These are phyloP conservation scores for Rhinogobio ventralis DNA, from an alignment of 2,797 vertebrate species.

Conservation along the genomic window DNA sequence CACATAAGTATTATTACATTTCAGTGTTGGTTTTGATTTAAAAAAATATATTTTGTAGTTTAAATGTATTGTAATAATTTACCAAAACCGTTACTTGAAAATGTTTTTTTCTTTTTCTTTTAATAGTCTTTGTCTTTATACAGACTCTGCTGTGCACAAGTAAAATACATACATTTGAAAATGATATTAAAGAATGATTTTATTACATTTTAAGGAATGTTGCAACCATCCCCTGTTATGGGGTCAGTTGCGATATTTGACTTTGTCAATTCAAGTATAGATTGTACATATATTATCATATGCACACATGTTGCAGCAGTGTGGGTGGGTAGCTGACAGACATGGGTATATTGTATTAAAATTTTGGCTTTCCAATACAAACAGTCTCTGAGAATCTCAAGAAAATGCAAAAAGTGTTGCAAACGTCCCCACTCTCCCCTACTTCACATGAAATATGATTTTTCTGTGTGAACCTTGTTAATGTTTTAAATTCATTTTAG, in stretches of 20 bases:
- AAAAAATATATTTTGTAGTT: too few species aligned
- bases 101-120: not conserved
- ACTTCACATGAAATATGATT: not conserved
- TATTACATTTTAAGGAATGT: not conserved
- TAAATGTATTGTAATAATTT: not conserved
- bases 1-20: not conserved
- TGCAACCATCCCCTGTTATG: not conserved
- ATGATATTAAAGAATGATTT: not conserved
- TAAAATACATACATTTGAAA: too few species aligned
- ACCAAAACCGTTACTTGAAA: not conserved
- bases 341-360: too few species aligned
- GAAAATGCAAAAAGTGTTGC: not conserved
- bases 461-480: not conserved
- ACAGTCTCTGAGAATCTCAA: not conserved
- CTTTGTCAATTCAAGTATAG: not conserved
- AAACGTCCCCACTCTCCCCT: not conserved
- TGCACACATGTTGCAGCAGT: not conserved
- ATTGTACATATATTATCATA: not conserved
- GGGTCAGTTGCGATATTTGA: not conserved
- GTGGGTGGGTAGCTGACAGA: not conserved
- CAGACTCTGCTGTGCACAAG: not conserved
- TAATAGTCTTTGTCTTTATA: not conserved
- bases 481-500: conserved; percentile 67
- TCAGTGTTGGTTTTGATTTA: not conserved
- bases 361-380: not conserved